Base-by-base conservation (phyloP, 1,140 invertebrate species). In the Lasioglossum baleicum region DNA sequence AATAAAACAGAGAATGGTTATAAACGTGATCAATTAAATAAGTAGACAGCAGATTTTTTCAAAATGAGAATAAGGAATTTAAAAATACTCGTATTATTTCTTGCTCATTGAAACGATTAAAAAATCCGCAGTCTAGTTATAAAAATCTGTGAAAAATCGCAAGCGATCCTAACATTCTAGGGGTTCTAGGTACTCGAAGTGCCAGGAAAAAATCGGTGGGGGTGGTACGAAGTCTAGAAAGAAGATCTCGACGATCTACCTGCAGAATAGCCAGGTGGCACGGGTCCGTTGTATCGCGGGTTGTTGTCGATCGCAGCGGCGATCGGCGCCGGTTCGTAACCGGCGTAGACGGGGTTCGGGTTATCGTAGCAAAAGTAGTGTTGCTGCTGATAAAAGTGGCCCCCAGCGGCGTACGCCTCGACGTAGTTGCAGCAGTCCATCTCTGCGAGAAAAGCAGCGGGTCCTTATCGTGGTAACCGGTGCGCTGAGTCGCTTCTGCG, bases 381-480 rank as follows among this genome's bases (percentile, higher is more conserved):
- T 81, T 90, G 87, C 67, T 90, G 90, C 79, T 91, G 91, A 77
- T 93, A 93, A 88, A 93, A 93, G 83, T 93, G 92, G 60, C 90
- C 89, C 74, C 87, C 88, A 64, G 86, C 89, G 66, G 92, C 85
- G 82, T 93, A 94, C 22, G 92, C 90, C 81, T 92, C 93, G 86
- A 94, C 90, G 87, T 94, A 94, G 78, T 94, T 94, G 88, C 94
- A 94, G 87, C 93, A 94, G 90, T 94, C 92, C 94, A 94, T 94
- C 44, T 87, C 83, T 66, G 60, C 53, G 53, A 60, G 40, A 69
- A 48, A 78, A 44, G 74, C 53, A 35, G 31, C 31, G 31, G 58
- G 70, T 42, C 65, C 51, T 51, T 78, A 74, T 75, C 81, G 70
- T 60, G 68, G 60, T 8, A 56, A 42, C 31, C 31, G 31, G 31